These are phyloP conservation scores for Coreoperca whiteheadi DNA, from an alignment of 2,113 vertebrate species.

Conservation along the genomic window DNA sequence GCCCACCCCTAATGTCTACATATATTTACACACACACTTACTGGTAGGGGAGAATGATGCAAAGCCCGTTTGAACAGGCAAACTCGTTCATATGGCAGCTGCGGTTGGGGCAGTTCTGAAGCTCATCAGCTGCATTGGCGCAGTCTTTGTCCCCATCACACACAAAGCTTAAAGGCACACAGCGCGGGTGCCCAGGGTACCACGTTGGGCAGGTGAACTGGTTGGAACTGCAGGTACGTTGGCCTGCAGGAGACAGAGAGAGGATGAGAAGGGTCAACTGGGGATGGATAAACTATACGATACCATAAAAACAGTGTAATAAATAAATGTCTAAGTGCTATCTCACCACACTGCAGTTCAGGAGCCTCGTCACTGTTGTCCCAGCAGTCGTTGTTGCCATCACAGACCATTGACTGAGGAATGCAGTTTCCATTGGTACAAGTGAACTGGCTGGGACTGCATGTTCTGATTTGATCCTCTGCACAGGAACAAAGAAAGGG, in stretches of 20 bases:
- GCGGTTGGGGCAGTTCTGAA: constrained; percentile 81
- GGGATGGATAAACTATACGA: background rate
- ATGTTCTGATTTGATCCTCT: constrained; percentile 78
- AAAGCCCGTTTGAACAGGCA: constrained; percentile 78
- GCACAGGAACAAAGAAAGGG: constrained; percentile 15
- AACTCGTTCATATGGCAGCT: constrained; percentile 82
- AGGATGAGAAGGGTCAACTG: background rate
- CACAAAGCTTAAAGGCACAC: constrained; percentile 88
- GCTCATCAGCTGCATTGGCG: constrained; percentile 80
- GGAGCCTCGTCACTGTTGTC: constrained; percentile 94
- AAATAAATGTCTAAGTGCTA: background rate
- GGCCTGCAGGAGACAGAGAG: constrained; percentile 54
- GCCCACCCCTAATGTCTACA: background rate
- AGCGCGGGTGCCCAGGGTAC: constrained; percentile 82
- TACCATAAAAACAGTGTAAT: background rate
- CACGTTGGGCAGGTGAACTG: constrained; percentile 91
- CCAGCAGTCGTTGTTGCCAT: constrained; percentile 93
- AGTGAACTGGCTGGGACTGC: constrained; percentile 76
- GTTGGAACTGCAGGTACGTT: constrained; percentile 88
- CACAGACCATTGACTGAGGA: constrained; percentile 72
- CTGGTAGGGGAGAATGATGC: constrained; percentile 72
- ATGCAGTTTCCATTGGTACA: constrained; percentile 84
- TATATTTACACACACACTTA: constrained; percentile 42
- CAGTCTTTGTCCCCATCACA: constrained; percentile 94
- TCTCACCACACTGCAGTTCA: constrained; percentile 82